Conservation (phyloP, 2,113 vertebrate genomes). For the Scomber colias region DNA sequence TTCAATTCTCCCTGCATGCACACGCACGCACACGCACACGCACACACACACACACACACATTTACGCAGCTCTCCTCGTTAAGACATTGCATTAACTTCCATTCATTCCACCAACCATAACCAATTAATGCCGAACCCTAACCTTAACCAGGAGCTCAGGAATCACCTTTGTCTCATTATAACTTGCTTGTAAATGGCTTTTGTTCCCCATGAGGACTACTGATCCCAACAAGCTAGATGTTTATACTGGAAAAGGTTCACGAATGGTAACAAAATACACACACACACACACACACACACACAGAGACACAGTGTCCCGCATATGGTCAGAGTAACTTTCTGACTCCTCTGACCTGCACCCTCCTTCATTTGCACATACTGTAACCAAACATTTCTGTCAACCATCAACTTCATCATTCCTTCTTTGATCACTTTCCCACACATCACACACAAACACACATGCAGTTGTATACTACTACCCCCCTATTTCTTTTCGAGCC, state of each 20-base stretch:
- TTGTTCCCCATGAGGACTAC: too few relatives aligned
- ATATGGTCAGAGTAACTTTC: constrained; percentile 30
- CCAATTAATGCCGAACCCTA: too few relatives aligned
- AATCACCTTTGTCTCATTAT: too few relatives aligned
- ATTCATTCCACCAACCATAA: too few relatives aligned
- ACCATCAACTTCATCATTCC: background rate
- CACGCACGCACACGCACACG: constrained; percentile 33
- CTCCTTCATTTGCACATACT: constrained; percentile 19
- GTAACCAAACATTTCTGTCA: constrained; percentile 7
- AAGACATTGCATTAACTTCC: too few relatives aligned
- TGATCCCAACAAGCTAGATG: too few relatives aligned
- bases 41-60: background rate
- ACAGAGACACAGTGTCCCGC: background rate
- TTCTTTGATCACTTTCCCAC: constrained; percentile 29
- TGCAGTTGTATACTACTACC: background rate
- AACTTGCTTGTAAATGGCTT: too few relatives aligned
- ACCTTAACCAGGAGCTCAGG: too few relatives aligned
- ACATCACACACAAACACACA: constrained; percentile 1
- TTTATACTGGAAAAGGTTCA: too few relatives aligned
- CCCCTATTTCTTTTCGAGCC: constrained; percentile 13
- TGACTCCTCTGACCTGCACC: constrained; percentile 31
- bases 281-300: background rate
- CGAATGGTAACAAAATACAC: too few relatives aligned
- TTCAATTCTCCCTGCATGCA: constrained; percentile 54
- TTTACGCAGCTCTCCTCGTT: too few relatives aligned